A percentile compares a stretch with the other conserved stretches of the same genome.
phyloP scores from a whole-genome alignment of 2,888 invertebrate genomes.

The Andricus curvator region DNA sequence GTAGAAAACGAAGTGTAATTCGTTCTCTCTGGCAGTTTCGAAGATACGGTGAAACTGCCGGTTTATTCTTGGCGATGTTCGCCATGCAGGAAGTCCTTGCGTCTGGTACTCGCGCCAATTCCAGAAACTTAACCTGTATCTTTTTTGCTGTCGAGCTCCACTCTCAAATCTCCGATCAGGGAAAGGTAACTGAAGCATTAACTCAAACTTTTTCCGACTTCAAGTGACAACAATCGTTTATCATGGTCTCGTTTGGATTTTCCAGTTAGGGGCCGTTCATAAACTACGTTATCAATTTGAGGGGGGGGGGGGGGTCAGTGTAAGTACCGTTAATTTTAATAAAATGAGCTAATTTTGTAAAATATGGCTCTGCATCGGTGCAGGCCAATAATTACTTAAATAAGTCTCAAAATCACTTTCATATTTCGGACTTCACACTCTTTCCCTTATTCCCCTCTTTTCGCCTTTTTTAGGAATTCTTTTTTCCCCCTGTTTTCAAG shows the following conservation, averaged over 20 bases:
- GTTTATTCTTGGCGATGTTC: constrained; percentile 39
- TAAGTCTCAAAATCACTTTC: no score
- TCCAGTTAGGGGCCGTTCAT: no score
- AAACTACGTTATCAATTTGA: no score
- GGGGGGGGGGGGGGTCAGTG: no score
- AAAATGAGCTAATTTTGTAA: no score
- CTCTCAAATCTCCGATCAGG: constrained; percentile 21
- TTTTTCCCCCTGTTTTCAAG: no score
- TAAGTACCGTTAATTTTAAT: no score
- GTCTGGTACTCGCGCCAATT: constrained; percentile 19
- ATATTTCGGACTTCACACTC: no score
- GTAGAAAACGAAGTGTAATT: constrained; percentile 8
- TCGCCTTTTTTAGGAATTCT: no score
- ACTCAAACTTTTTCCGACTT: constrained; percentile 11
- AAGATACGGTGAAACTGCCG: constrained; percentile 25
- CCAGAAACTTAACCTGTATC: constrained; percentile 31
- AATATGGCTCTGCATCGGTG: no score
- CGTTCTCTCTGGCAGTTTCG: background rate
- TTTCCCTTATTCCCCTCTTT: no score
- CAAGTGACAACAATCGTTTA: background rate
- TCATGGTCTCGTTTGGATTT: background rate
- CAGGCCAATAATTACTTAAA: no score
- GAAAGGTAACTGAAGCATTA: constrained; percentile 16
- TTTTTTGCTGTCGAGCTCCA: constrained; percentile 25
- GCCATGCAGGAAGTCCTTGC: constrained; percentile 30